Conservation (phyloP, 2,113 vertebrate species). For the Alethe castanea region DNA sequence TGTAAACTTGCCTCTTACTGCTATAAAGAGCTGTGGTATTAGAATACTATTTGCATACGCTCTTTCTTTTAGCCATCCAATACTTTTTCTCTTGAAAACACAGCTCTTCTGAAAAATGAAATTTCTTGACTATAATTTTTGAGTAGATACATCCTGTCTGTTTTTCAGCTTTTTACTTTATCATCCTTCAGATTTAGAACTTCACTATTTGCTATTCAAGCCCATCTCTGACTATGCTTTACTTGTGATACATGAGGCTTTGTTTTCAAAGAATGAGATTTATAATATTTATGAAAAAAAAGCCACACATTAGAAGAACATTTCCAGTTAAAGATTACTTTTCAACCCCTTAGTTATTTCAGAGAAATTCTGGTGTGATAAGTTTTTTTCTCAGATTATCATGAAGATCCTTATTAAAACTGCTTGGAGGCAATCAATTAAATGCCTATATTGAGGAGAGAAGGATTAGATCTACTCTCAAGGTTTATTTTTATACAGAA, state of each 20-base stretch:
- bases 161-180: background rate
- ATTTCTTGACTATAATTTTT: background rate
- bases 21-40: background rate
- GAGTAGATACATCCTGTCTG: background rate
- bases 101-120: background rate
- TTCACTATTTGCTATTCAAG: background rate
- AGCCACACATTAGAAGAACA: rapidly evolving
- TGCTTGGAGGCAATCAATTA: background rate
- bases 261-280: background rate
- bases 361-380: background rate
- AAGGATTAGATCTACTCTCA: background rate
- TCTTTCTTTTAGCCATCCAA: background rate
- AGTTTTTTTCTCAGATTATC: background rate
- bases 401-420: background rate
- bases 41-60: background rate
- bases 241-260: background rate
- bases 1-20: background rate
- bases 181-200: background rate
- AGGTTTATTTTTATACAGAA: background rate
- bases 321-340: background rate
- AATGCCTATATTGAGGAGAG: background rate
- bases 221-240: no score
- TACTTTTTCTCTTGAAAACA: background rate
- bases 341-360: background rate
- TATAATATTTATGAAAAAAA: background rate